Percentiles rank a stretch among this genome's conserved stretches.
Conservation (phyloP, 2,888 invertebrate genomes). For the Andricus curvator region DNA sequence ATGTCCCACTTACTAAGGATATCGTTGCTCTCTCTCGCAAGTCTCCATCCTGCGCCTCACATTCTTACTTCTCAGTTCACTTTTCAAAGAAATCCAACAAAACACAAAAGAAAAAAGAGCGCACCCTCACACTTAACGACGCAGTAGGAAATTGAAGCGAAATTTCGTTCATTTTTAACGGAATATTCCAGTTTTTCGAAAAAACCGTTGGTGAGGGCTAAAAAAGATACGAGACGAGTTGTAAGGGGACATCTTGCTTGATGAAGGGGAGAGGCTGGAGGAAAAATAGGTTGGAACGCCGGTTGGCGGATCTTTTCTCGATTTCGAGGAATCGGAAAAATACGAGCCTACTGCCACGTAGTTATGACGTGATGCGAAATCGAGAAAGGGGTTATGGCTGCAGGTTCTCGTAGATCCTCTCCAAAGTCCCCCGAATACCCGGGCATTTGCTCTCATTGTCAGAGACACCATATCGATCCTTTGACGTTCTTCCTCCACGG, state of each 20-base stretch:
- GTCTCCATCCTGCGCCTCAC: conserved; percentile 23
- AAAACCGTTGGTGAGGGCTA: conserved; percentile 34
- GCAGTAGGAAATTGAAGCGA: background rate
- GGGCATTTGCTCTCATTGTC: conserved; percentile 22
- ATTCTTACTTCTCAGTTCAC: conserved; percentile 37
- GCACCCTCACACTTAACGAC: conserved; percentile 12
- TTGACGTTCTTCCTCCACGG: conserved; percentile 8
- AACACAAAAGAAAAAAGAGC: conserved; percentile 13
- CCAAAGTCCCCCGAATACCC: conserved; percentile 1
- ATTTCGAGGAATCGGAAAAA: conserved; percentile 17
- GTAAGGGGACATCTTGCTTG: conserved; percentile 18
- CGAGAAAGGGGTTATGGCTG: conserved; percentile 42
- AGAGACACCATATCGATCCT: conserved; percentile 33
- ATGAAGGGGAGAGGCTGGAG: conserved; percentile 21
- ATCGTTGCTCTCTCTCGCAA: conserved; percentile 50
- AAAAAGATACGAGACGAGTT: conserved; percentile 1
- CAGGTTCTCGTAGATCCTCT: conserved; percentile 27
- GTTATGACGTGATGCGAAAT: conserved; percentile 42
- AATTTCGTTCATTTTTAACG: background rate
- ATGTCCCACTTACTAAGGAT: conserved; percentile 25
- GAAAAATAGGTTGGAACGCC: conserved; percentile 38
- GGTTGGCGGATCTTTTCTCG: conserved; percentile 12
- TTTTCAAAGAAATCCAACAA: background rate
- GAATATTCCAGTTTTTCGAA: background rate
- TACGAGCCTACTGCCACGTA: conserved; percentile 43